Evolutionary conservation across 2,888 invertebrate species (phyloP).

Genomic region (Argyresthia goedartella): DNA sequence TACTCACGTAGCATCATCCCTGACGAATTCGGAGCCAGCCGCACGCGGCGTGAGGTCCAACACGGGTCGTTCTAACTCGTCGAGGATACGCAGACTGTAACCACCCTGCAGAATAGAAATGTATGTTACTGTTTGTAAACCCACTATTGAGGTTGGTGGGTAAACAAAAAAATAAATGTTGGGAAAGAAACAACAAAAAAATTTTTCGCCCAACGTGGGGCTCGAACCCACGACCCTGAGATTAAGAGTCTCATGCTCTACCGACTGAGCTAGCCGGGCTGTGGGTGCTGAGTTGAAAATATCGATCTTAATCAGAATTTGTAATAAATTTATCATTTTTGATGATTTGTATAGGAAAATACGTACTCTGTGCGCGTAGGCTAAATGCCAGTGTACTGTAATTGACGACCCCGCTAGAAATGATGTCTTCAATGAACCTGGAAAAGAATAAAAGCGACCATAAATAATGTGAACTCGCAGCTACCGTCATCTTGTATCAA

Average conservation of each 20-base stretch:
- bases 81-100: slow-evolving; percentile 88
- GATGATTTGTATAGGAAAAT: not conserved
- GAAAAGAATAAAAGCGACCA: slow-evolving; percentile 22
- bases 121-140: not conserved
- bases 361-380: slow-evolving; percentile 91
- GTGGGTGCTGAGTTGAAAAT: not conserved
- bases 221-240: slow-evolving; percentile 76
- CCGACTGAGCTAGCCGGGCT: slow-evolving; percentile 73
- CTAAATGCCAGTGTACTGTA: slow-evolving; percentile 94
- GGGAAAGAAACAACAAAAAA: slow-evolving; percentile 30
- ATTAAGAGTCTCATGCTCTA: slow-evolving; percentile 75
- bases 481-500: slow-evolving; percentile 25
- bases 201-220: slow-evolving; percentile 46
- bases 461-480: not conserved
- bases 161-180: not conserved
- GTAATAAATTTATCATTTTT: not conserved
- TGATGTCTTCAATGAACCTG: slow-evolving; percentile 85
- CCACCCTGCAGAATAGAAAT: slow-evolving; percentile 81
- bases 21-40: slow-evolving; percentile 83
- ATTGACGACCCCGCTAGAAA: slow-evolving; percentile 86
- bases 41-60: slow-evolving; percentile 87
- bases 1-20: slow-evolving; percentile 89
- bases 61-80: slow-evolving; percentile 85
- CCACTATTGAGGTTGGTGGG: not conserved
- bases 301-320: not conserved